Conservation (phyloP, 2,113 vertebrate species). For the Ophthalmolycus amberensis region DNA sequence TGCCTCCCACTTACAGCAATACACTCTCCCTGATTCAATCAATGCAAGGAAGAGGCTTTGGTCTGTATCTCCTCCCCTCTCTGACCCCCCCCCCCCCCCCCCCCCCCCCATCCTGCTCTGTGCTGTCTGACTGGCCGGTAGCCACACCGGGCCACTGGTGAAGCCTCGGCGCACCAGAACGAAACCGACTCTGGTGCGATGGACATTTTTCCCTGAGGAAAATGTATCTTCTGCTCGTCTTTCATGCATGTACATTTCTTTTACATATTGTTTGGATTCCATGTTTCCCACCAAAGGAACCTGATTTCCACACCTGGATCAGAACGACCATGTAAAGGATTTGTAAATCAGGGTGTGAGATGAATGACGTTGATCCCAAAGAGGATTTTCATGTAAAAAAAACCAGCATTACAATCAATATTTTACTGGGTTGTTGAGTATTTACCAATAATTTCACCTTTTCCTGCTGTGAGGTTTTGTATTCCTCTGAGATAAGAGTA, state of each 20-base stretch:
- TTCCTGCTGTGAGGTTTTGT: conserved; percentile 66
- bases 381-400: conserved; percentile 61
- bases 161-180: conserved; percentile 29
- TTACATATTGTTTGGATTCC: conserved; percentile 31
- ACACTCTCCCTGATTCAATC: conserved; percentile 46
- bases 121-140: conserved; percentile 26
- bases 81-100: background rate
- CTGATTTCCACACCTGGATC: conserved; percentile 38
- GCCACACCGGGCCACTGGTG: conserved; percentile 16
- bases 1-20: conserved; percentile 53
- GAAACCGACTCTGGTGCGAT: conserved; percentile 43
- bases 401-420: conserved; percentile 24
- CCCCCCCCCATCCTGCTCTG: background rate
- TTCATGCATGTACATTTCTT: conserved; percentile 79
- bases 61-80: background rate
- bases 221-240: conserved; percentile 72
- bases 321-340: conserved; percentile 26
- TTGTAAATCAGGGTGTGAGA: conserved; percentile 39
- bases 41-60: conserved; percentile 20
- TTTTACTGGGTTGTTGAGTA: conserved; percentile 65
- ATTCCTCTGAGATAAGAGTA: conserved; percentile 55
- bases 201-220: conserved; percentile 65
- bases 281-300: conserved; percentile 26
- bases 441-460: conserved; percentile 45
- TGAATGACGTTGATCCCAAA: conserved; percentile 48